Conservation (phyloP, 1,140 invertebrate genomes). For the Microplitis mediator region DNA sequence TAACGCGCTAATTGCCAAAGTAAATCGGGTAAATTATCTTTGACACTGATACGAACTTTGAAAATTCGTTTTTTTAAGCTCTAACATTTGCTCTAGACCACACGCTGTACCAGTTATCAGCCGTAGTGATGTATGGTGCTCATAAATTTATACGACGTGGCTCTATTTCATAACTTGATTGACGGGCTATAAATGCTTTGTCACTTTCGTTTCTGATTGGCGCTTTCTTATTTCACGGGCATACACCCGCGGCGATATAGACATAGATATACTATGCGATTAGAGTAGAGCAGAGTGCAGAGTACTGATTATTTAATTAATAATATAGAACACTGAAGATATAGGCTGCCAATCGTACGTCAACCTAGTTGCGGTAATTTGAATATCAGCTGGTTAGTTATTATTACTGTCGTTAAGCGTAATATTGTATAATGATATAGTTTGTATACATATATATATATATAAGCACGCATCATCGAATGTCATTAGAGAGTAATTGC, state of each 20-base stretch:
- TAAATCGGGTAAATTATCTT: not conserved
- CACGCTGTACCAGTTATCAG: no score
- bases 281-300: no score
- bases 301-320: no score
- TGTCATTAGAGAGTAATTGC: conserved; percentile 34
- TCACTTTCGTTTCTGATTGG: not conserved
- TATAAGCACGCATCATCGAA: conserved; percentile 30
- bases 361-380: conserved; percentile 7
- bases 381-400: no score
- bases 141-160: no score
- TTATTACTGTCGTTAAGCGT: conserved; percentile 6
- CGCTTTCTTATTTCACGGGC: not conserved
- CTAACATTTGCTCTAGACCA: no score
- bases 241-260: not conserved
- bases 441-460: not conserved
- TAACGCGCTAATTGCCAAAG: not conserved
- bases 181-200: no score
- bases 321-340: not conserved
- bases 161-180: no score
- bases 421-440: conserved; percentile 22
- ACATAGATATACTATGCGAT: no score
- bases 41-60: not conserved
- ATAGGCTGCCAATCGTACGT: not conserved
- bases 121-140: no score
- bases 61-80: no score